A percentile compares a stretch with the other conserved stretches of the same genome.
These are phyloP conservation scores for Laterallus jamaicensis DNA, from an alignment of 2,113 vertebrate genomes.

Conservation along the genomic window DNA sequence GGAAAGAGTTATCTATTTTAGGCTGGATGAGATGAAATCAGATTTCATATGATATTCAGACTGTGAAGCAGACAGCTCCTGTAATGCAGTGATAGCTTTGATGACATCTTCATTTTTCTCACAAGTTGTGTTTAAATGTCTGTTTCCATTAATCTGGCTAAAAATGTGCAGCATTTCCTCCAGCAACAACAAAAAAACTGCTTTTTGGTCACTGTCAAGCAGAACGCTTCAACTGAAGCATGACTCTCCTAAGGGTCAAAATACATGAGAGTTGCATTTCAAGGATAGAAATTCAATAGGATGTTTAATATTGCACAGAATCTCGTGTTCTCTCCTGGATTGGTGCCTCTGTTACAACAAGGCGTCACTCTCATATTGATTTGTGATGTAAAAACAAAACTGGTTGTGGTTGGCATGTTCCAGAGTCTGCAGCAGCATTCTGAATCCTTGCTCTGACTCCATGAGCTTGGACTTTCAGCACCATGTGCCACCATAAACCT, in stretches of 20 bases:
- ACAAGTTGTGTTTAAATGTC: neutral
- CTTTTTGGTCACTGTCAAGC: neutral
- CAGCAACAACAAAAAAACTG: neutral
- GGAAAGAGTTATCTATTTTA: neutral
- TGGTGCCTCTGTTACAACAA: neutral
- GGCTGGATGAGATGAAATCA: neutral
- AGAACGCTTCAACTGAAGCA: neutral
- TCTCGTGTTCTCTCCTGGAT: neutral
- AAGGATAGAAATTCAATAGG: neutral
- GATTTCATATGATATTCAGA: neutral
- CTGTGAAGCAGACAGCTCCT: neutral
- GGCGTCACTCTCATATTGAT: neutral
- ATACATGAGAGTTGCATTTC: neutral
- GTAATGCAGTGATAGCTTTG: neutral
- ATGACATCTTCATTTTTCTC: neutral
- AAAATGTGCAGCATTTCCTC: neutral
- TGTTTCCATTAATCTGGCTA: neutral
- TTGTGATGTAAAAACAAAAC: neutral
- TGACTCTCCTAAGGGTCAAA: neutral
- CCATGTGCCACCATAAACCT: neutral
- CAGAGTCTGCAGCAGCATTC: neutral
- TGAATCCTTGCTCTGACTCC: neutral
- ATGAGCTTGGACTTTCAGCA: neutral
- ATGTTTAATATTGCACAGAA: neutral
- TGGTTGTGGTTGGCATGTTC: accelerated